Evolutionary conservation across 2,113 vertebrate genomes (phyloP).

Genomic region (Actenoides hombroni): DNA sequence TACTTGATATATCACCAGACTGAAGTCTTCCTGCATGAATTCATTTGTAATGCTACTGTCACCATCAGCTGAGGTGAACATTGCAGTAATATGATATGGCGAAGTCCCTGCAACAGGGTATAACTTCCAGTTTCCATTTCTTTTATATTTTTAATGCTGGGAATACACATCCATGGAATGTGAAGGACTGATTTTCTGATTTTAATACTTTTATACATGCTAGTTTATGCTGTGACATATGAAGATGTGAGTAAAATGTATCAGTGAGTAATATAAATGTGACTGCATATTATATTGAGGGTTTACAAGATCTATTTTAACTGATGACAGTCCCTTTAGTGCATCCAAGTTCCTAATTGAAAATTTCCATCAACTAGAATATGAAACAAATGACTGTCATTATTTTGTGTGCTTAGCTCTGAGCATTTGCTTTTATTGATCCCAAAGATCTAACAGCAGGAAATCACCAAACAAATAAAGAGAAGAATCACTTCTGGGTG

Average conservation of each 20-base stretch:
- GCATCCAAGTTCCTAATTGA: background rate
- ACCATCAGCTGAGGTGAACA: background rate
- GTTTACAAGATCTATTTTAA: background rate
- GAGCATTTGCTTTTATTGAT: constrained; percentile 53
- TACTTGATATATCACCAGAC: background rate
- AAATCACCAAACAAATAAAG: constrained; percentile 27
- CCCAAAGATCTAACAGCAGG: background rate
- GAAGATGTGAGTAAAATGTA: background rate
- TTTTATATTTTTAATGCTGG: background rate
- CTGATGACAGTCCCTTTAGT: background rate
- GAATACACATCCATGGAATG: background rate
- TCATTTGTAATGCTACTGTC: background rate
- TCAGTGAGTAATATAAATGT: background rate
- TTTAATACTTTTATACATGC: background rate
- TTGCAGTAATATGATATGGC: fast-evolving
- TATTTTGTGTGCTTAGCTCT: constrained; percentile 1
- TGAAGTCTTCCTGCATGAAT: background rate
- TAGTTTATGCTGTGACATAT: background rate
- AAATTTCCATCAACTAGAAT: background rate
- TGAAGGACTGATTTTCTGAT: background rate
- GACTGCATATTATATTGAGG: background rate
- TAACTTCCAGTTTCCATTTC: background rate
- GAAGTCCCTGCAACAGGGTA: background rate
- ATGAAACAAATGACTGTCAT: background rate
- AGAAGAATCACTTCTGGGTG: background rate